Conservation (phyloP, 2,113 vertebrate genomes). For the Clarias batrachus region DNA sequence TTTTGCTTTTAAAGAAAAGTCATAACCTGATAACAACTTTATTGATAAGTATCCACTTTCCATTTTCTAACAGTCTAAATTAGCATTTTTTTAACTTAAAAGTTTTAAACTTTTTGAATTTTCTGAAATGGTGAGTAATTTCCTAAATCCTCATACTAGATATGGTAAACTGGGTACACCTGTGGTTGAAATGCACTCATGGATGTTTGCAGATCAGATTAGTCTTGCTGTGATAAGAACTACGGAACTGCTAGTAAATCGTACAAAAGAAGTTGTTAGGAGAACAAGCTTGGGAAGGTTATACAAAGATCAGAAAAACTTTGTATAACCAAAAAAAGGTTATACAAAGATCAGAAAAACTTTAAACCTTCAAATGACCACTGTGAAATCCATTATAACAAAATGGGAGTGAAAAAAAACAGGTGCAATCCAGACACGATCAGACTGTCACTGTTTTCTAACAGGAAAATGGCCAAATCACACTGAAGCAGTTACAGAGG, state of each 20-base stretch:
- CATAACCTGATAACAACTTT: neutral
- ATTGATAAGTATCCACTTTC: neutral
- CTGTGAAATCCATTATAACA: too few species aligned
- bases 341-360: too few species aligned
- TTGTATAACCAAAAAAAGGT: too few species aligned
- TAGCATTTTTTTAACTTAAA: neutral
- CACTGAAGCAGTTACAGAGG: neutral
- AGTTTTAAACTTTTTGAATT: neutral
- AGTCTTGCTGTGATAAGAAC: neutral
- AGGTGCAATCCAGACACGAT: too few species aligned
- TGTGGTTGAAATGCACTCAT: neutral
- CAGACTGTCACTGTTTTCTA: too few species aligned
- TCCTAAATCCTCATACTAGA: neutral
- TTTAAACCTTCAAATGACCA: too few species aligned
- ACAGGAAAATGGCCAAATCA: neutral
- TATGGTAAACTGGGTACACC: neutral
- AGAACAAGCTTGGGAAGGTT: too few species aligned
- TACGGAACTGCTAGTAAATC: too few species aligned
- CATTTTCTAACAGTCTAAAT: neutral
- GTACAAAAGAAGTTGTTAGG: too few species aligned
- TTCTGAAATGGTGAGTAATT: neutral
- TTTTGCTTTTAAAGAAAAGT: neutral
- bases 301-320: too few species aligned
- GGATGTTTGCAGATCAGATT: neutral
- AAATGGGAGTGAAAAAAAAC: too few species aligned